Base-by-base conservation (phyloP, 2,113 vertebrate species). In the Suricata suricatta region DNA sequence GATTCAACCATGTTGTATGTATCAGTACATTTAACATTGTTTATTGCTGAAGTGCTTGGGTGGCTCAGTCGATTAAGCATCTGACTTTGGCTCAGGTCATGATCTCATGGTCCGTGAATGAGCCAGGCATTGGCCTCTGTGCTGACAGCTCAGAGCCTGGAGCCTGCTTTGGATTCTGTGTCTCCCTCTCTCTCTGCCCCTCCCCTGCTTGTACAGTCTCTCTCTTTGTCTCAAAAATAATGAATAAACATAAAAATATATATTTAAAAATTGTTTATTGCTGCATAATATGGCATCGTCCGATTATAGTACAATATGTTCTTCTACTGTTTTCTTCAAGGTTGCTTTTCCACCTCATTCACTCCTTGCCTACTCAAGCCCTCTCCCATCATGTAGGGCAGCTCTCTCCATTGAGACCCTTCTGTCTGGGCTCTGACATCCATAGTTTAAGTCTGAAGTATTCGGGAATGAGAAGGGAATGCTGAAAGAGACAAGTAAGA, bases 341-440 rank as follows among this genome's bases (percentile, higher is more conserved):
- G 17, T 6, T 57, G 11, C 16, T 19, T 71, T 29, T 12, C n/a
- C n/a, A n/a, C n/a, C 64, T 64, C 19, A 25, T 16, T 19, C 47
- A 69, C 0, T 4, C 8, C 23, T 21, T 0, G 19, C 71, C 64
- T 8, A 27, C 33, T 64, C 33, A 52, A 14, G 25, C 31, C 23
- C 50, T 80, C 41, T 25, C 21, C 57, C 14, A 6, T 15, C 29
- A 27, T 1, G 63, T 29, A 69, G 21, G 14, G 38, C n/a, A 11
- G 21, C 10, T 0, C 23, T n/a, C 14, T 23, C 44, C 84, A 7
- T 0, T 19, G 35, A 80, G 29, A 15, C 1, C 21, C 7, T 38
- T 41, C 33, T 41, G 41, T 71, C 15, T 47, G 29, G 35, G 29
- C n/a, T n/a, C 87, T 90, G 35, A 90, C 6, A 41, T 17, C 4